Evolutionary conservation across 92 coral and sea anemone species (phyloP).

Genomic region (Umimayanthus chanpuru): DNA sequence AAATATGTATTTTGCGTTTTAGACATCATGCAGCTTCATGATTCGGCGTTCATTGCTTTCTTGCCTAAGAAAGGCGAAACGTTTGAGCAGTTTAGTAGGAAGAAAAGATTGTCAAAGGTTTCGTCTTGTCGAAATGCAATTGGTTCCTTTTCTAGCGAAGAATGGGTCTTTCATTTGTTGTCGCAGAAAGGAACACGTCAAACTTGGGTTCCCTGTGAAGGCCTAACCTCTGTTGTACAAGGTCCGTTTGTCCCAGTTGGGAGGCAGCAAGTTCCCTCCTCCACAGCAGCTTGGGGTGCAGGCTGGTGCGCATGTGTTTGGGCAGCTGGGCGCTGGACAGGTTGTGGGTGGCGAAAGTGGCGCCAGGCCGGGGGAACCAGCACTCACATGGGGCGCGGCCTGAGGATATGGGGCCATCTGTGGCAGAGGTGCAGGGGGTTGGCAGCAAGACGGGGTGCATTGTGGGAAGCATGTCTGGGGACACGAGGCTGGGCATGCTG

Average conservation of each 20-base stretch:
- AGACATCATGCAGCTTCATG: no score
- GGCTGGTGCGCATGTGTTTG: constrained; percentile 90
- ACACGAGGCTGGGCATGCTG: constrained; percentile 65
- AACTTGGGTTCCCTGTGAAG: not conserved
- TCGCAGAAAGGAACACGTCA: not conserved
- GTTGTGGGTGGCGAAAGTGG: constrained; percentile 29
- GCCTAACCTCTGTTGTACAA: constrained; percentile 26
- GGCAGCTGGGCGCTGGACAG: constrained; percentile 74
- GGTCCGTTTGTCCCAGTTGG: constrained; percentile 76
- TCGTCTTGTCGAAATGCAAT: not conserved
- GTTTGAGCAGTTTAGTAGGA: not conserved
- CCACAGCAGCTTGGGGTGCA: constrained; percentile 78
- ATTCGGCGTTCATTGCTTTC: not conserved
- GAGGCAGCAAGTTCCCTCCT: constrained; percentile 57
- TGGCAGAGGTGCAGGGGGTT: constrained; percentile 40
- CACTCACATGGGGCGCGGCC: constrained; percentile 21
- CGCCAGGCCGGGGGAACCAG: constrained; percentile 42
- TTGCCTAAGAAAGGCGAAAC: not conserved
- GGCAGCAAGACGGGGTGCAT: constrained; percentile 70
- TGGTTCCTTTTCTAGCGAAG: not conserved
- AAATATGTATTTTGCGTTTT: no score
- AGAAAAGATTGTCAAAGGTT: not conserved
- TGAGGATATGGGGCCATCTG: constrained; percentile 52
- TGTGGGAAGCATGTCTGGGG: constrained; percentile 77
- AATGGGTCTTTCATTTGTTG: not conserved